Base-by-base conservation (phyloP, 2,888 invertebrate genomes). In the Caenorhabditis virilis region DNA sequence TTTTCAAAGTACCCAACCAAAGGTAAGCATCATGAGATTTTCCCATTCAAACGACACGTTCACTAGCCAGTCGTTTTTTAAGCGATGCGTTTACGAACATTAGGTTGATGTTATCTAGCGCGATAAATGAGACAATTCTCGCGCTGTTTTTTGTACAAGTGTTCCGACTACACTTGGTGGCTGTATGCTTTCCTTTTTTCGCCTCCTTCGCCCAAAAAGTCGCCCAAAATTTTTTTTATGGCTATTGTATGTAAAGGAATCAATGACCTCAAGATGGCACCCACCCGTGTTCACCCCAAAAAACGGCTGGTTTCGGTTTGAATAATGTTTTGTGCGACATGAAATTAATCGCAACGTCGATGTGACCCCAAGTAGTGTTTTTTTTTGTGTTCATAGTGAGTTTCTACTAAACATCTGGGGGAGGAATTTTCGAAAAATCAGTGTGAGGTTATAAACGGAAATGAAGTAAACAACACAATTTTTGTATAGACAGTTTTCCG, bases 1-100 rank as follows among this genome's bases (percentile, higher is more conserved):
- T 42, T 82, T 80, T 58, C 78, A 80, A 51, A 74, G 74, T 59
- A 82, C 82, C 7, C 82, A 82, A 48, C 82, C 82, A n/a, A 82
- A 82, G 77, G 81, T 80, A 11, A 22, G 52, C 30, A 15, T 23
- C 42, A n/a, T 9, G 6, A 38, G 6, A 25, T n/a, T 11, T 23
- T 42, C n/a, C 5, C 13, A 15, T 22, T 25, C 23, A n/a, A 23
- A 30, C n/a, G 27, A 46, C 27, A 38, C 16, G 45, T 46, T 27
- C 38, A 30, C n/a, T n/a, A n/a, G n/a, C n/a, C n/a, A n/a, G n/a
- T n/a, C 15, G 18, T 41, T 41, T 41, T 23, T 41, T 41, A 11
- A 11, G 6, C 6, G n/a, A 38, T 6, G 38, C 38, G 38, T 38
- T 38, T 38, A 16, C 18, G 38, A 38, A 38, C 38, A 38, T 38